Conservation (phyloP, 2,113 vertebrate species). For the Himantopus leucocephalus region DNA sequence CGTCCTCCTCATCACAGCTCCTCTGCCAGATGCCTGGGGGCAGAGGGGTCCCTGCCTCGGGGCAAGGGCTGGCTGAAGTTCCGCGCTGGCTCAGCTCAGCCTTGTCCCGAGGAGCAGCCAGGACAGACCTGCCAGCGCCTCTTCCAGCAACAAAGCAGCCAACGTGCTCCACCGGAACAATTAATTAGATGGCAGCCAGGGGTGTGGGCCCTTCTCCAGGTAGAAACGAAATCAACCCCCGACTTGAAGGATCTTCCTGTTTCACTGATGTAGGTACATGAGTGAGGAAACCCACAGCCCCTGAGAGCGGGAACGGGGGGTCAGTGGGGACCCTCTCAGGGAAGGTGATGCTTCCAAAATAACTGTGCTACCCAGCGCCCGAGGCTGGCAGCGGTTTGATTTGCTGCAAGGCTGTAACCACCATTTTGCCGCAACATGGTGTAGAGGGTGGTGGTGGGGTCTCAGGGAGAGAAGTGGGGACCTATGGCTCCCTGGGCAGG, state of each 20-base stretch:
- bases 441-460: neutral
- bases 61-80: neutral
- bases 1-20: neutral
- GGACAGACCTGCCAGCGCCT: fast-evolving
- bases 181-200: neutral
- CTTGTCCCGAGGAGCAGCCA: neutral
- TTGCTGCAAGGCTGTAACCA: neutral
- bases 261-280: neutral
- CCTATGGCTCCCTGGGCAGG: neutral
- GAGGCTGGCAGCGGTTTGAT: neutral
- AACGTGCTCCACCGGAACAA: neutral
- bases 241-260: neutral
- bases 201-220: neutral
- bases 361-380: fast-evolving
- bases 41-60: neutral
- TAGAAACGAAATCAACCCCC: neutral
- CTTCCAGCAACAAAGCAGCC: neutral
- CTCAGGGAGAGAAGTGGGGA: neutral
- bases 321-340: neutral
- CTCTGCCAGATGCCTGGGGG: neutral
- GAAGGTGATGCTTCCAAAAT: neutral
- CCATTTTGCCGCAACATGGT: neutral
- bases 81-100: neutral
- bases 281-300: neutral
- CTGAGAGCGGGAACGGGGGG: fast-evolving